Base-by-base conservation (phyloP, 2,888 invertebrate genomes). In the Diloba caeruleocephala region DNA sequence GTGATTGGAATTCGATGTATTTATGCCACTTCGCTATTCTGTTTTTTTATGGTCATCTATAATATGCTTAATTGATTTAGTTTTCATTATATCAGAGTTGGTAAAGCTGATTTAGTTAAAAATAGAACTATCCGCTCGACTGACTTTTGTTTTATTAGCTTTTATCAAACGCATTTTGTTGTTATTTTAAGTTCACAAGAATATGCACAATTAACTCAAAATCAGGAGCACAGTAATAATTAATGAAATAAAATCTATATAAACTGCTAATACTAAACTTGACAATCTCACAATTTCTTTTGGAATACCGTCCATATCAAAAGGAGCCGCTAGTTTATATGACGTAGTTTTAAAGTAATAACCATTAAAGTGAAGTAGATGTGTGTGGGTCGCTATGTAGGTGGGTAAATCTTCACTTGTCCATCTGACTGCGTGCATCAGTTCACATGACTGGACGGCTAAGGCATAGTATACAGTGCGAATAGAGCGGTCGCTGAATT, bases 321-420 rank as follows among this genome's bases (percentile, higher is more conserved):
- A 64, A 69, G 65, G 7, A 31, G 45, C 58, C 55, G 65, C 55
- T 50, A 37, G 41, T 51, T 64, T 50, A 56, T 61, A 50, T 65
- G 51, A 54, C 42, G 43, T 29, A 45, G 50, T 58, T 64, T 57
- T 33, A 54, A 52, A 58, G 54, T 63, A 73, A 64, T 73, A 71
- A 71, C 65, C 50, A 56, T 71, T 68, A 71, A 48, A 51, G 33
- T 32, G 39, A 53, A 42, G 51, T 54, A 61, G 60, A n/a, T n/a
- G 57, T 71, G 58, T 64, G 71, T 72, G 58, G 79, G 81, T 79
- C 76, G 77, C 81, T 61, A 74, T 78, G 79, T 84, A 82, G 86
- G 85, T 84, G 80, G 84, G 79, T 86, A 81, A 84, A 85, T 88
- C 85, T 88, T 84, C 84, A 82, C 83, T 82, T 81, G 82, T 79